A percentile compares a stretch with the other conserved stretches of the same genome.
phyloP scores from a whole-genome alignment of 2,113 vertebrate species.

The Apteryx owenii region DNA sequence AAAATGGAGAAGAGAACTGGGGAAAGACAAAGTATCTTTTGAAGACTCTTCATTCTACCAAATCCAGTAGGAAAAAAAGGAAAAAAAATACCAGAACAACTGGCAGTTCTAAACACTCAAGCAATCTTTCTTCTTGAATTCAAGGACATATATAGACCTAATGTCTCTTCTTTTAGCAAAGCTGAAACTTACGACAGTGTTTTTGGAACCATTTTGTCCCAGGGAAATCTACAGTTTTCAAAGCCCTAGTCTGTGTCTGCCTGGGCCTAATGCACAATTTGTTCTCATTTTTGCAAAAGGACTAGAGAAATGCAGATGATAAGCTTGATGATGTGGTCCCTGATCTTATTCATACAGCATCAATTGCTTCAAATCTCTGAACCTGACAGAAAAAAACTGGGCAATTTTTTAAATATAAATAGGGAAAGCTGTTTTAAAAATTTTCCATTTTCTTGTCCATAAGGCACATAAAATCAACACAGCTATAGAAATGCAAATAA shows the following conservation, averaged over 20 bases:
- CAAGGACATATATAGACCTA: not conserved
- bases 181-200: not conserved
- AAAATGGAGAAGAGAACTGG: not conserved
- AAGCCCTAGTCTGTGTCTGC: not conserved
- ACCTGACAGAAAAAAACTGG: not conserved
- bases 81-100: not conserved
- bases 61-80: not conserved
- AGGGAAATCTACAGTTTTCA: not conserved
- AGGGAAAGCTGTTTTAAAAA: not conserved
- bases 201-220: not conserved
- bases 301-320: not conserved
- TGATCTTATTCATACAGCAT: not conserved
- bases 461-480: constrained; percentile 30
- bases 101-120: not conserved
- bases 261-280: not conserved
- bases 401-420: not conserved
- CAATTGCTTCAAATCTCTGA: not conserved
- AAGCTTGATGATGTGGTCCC: not conserved
- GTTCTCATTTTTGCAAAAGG: not conserved
- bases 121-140: not conserved
- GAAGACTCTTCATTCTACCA: not conserved
- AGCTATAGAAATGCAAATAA: constrained; percentile 59
- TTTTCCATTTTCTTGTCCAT: not conserved
- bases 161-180: not conserved
- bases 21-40: not conserved